A percentile compares a stretch with the other conserved stretches of the same genome.
These are phyloP conservation scores for Drosophila incognita DNA, from an alignment of 2,888 invertebrate genomes.

Conservation along the genomic window DNA sequence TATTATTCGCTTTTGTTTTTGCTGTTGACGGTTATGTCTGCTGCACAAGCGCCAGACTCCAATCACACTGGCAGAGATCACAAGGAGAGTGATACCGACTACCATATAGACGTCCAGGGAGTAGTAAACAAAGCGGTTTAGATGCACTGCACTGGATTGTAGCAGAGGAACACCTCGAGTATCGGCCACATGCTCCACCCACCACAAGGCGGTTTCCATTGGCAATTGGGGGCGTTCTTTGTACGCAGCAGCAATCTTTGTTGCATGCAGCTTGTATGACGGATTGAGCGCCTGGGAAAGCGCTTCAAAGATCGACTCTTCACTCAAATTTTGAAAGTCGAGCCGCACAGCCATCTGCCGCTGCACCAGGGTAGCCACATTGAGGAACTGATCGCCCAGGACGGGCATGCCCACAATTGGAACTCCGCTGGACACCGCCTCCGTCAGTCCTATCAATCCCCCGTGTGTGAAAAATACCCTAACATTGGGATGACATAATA, in stretches of 20 bases:
- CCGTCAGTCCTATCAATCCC: slow-evolving; percentile 85
- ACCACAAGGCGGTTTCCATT: slow-evolving; percentile 87
- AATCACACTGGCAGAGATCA: slow-evolving; percentile 10
- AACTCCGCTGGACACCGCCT: slow-evolving; percentile 85
- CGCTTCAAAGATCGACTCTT: slow-evolving; percentile 85
- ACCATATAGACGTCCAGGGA: slow-evolving; percentile 82
- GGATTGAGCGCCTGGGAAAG: slow-evolving; percentile 85
- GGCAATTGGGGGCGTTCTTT: slow-evolving; percentile 87
- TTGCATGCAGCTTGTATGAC: slow-evolving; percentile 76
- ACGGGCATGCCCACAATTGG: slow-evolving; percentile 86
- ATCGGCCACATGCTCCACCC: slow-evolving; percentile 88
- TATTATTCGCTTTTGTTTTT: slow-evolving; percentile 26
- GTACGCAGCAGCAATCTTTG: slow-evolving; percentile 85
- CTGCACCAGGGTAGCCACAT: slow-evolving; percentile 85
- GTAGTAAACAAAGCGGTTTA: slow-evolving; percentile 81
- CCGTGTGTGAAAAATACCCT: slow-evolving; percentile 85
- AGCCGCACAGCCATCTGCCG: slow-evolving; percentile 87
- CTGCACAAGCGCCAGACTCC: slow-evolving; percentile 18
- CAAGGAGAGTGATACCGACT: slow-evolving; percentile 28
- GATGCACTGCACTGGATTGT: slow-evolving; percentile 83
- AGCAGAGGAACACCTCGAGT: slow-evolving; percentile 87
- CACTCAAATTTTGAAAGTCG: slow-evolving; percentile 85
- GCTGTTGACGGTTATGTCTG: background rate
- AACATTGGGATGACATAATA: slow-evolving; percentile 85
- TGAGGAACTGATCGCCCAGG: slow-evolving; percentile 86